phyloP scores from a whole-genome alignment of 53 echinoderm and acorn worm species.

The Arbacia lixula region DNA sequence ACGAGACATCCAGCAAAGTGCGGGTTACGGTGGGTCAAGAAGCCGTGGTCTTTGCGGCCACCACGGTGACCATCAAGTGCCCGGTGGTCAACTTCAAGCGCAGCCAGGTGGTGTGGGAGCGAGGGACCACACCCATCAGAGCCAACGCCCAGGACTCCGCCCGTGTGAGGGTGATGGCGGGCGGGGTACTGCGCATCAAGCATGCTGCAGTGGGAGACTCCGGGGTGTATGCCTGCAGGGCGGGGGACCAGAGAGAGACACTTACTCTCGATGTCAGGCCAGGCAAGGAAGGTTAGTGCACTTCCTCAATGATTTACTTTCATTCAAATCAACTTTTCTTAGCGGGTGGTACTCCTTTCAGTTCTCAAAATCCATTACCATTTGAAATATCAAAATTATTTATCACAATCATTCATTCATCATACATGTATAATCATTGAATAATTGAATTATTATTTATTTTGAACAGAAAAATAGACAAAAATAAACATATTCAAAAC shows the following conservation, averaged over 20 bases:
- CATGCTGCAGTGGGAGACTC: slow-evolving; percentile 59
- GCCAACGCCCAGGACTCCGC: not conserved
- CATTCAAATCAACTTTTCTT: too few species aligned
- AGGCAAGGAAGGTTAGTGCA: too few species aligned
- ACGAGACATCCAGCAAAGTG: slow-evolving; percentile 57
- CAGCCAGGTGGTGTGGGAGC: slow-evolving; percentile 69
- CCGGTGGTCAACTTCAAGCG: slow-evolving; percentile 79
- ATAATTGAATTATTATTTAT: too few species aligned
- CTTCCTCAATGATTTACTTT: too few species aligned
- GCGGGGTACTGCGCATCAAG: slow-evolving; percentile 73
- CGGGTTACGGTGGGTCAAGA: slow-evolving; percentile 74
- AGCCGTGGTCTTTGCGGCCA: slow-evolving; percentile 67
- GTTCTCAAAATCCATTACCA: too few species aligned
- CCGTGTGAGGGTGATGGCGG: slow-evolving; percentile 60
- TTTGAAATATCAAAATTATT: too few species aligned
- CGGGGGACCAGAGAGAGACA: slow-evolving; percentile 64
- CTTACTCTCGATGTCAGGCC: slow-evolving; percentile 54
- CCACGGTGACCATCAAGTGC: slow-evolving; percentile 81
- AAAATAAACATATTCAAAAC: too few species aligned
- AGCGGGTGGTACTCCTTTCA: too few species aligned
- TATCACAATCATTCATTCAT: too few species aligned
- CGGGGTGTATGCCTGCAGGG: slow-evolving; percentile 85
- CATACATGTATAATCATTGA: too few species aligned
- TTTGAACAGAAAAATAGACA: too few species aligned
- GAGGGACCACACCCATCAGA: slow-evolving; percentile 12